A percentile compares a stretch with the other conserved stretches of the same genome.
These are phyloP conservation scores for Zaprionus ornatus DNA, from an alignment of 1,140 invertebrate species.

Conservation along the genomic window DNA sequence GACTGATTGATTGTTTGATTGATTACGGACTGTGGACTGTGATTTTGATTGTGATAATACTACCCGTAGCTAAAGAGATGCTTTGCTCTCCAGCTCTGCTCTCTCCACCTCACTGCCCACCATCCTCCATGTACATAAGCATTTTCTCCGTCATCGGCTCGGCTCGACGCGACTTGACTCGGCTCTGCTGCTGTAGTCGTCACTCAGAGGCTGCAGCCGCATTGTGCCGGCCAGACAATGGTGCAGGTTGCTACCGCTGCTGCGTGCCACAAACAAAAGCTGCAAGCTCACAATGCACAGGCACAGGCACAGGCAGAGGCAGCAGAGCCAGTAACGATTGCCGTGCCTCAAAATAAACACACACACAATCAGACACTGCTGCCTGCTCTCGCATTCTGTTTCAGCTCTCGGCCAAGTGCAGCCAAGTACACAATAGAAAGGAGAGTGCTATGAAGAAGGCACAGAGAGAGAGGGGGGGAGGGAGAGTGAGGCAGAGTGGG, in stretches of 20 bases:
- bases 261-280: slow-evolving; percentile 75
- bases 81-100: neutral
- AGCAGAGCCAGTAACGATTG: slow-evolving; percentile 40
- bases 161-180: neutral
- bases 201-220: slow-evolving; percentile 26
- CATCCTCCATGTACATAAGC: neutral
- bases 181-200: slow-evolving; percentile 4
- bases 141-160: neutral
- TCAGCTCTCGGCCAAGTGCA: slow-evolving; percentile 42
- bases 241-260: slow-evolving; percentile 39
- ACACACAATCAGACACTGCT: slow-evolving; percentile 8
- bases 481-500: neutral
- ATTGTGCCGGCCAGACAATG: slow-evolving; percentile 68
- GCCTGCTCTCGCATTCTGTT: slow-evolving; percentile 10
- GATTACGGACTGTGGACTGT: slow-evolving; percentile 23
- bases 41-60: neutral
- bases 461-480: neutral
- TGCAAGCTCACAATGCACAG: slow-evolving; percentile 56
- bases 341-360: slow-evolving; percentile 64
- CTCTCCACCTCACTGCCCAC: neutral
- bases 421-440: slow-evolving; percentile 16
- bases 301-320: slow-evolving; percentile 7
- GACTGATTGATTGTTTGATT: slow-evolving; percentile 13
- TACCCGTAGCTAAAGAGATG: neutral
- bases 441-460: neutral